These are phyloP conservation scores for Morone saxatilis DNA, from an alignment of 2,113 vertebrate genomes.

Conservation along the genomic window DNA sequence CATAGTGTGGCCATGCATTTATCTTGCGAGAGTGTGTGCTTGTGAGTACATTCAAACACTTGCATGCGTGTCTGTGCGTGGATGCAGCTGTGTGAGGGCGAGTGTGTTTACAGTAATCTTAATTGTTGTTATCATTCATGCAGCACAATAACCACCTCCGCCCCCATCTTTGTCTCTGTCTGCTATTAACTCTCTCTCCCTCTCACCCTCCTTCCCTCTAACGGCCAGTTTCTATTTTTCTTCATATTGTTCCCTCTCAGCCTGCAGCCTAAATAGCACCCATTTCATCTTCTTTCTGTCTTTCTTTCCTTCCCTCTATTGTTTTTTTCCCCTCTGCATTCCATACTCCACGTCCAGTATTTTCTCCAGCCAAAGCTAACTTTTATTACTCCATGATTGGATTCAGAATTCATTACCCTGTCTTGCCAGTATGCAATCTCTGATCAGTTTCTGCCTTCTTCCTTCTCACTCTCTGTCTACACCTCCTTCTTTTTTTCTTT, in stretches of 20 bases:
- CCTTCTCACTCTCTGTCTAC: constrained; percentile 8
- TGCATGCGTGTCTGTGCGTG: constrained; percentile 43
- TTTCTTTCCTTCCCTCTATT: constrained; percentile 47
- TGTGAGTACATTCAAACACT: constrained; percentile 23
- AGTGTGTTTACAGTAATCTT: constrained; percentile 79
- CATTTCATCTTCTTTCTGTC: constrained; percentile 73
- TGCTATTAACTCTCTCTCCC: constrained; percentile 70
- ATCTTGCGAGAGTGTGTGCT: constrained; percentile 31
- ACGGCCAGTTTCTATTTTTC: constrained; percentile 68
- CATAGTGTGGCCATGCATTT: constrained; percentile 50
- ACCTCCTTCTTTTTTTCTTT: constrained; percentile 28
- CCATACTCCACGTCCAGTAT: constrained; percentile 46
- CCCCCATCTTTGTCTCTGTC: constrained; percentile 74
- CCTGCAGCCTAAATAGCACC: constrained; percentile 75
- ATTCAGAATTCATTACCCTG: constrained; percentile 70
- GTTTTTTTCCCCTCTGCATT: constrained; percentile 19
- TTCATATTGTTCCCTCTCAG: constrained; percentile 73
- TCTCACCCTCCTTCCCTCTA: constrained; percentile 56
- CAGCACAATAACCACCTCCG: constrained; percentile 77
- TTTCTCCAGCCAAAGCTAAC: constrained; percentile 64
- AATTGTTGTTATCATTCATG: constrained; percentile 84
- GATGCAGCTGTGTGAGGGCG: constrained; percentile 55
- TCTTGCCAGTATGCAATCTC: constrained; percentile 48
- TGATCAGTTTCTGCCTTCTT: constrained; percentile 42
- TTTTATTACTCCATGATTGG: constrained; percentile 70